phyloP scores from a whole-genome alignment of 1,140 invertebrate genomes.

The Frieseomelitta varia region DNA sequence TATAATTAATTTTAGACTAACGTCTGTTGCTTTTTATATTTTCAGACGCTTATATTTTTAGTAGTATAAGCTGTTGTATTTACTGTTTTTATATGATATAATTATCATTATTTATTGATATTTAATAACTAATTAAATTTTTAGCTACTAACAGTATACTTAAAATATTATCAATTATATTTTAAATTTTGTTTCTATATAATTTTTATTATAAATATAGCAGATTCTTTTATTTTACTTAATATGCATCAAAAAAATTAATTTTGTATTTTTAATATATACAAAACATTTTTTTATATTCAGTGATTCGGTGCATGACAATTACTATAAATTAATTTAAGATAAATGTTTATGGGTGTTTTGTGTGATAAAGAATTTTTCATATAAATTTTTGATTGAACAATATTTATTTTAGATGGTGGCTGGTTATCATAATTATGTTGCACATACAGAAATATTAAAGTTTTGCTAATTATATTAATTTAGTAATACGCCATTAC shows the following conservation, averaged over 20 bases:
- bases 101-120: slow-evolving; percentile 31
- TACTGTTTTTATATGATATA: slow-evolving; percentile 22
- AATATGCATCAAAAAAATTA: slow-evolving; percentile 12
- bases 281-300: slow-evolving; percentile 8
- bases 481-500: slow-evolving; percentile 58
- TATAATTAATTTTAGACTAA: slow-evolving; percentile 36
- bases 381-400: slow-evolving; percentile 43
- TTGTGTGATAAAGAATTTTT: slow-evolving; percentile 44
- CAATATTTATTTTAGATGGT: slow-evolving; percentile 67
- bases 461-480: slow-evolving; percentile 61
- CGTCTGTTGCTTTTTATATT: slow-evolving; percentile 55
- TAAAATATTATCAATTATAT: slow-evolving; percentile 8
- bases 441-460: slow-evolving; percentile 62
- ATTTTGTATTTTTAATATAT: slow-evolving; percentile 1
- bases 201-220: slow-evolving; percentile 10
- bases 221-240: slow-evolving; percentile 24
- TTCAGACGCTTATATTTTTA: slow-evolving; percentile 44
- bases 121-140: slow-evolving; percentile 17
- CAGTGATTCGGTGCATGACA: slow-evolving; percentile 49
- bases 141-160: slow-evolving; percentile 19
- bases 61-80: slow-evolving; percentile 20
- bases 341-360: slow-evolving; percentile 52
- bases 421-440: slow-evolving; percentile 71
- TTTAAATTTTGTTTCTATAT: neutral
- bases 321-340: slow-evolving; percentile 41